These are phyloP conservation scores for Pseudomyrmex cubaensis DNA, from an alignment of 1,140 invertebrate genomes.

Conservation along the genomic window DNA sequence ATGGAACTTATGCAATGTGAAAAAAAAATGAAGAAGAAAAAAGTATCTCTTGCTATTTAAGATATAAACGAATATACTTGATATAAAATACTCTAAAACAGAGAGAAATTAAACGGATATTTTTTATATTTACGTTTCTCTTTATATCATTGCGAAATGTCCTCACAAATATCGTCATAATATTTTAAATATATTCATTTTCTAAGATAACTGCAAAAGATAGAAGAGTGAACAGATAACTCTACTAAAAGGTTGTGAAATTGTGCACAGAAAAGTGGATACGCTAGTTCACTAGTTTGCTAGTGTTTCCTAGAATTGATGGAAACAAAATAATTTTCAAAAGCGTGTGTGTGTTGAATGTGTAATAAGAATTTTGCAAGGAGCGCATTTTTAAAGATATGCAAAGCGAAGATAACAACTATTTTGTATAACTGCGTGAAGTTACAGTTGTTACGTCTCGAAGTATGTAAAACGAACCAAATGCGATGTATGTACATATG, in stretches of 20 bases:
- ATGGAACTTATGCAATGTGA: not conserved
- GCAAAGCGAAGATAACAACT: not conserved
- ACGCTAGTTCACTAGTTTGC: too few species aligned
- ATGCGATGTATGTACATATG: constrained; percentile 40
- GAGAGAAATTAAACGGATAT: not conserved
- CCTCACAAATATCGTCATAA: not conserved
- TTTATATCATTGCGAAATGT: not conserved
- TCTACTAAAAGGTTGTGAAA: too few species aligned
- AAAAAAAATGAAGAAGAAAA: not conserved
- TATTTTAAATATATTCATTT: not conserved
- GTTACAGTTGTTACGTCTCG: not conserved
- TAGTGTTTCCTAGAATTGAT: too few species aligned
- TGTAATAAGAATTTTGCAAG: not conserved
- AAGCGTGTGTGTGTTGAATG: too few species aligned
- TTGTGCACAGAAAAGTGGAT: too few species aligned
- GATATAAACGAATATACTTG: constrained; percentile 21
- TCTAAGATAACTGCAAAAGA: too few species aligned
- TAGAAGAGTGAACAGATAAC: too few species aligned
- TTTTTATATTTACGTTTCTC: constrained; percentile 2
- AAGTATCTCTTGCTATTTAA: constrained; percentile 16
- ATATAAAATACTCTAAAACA: constrained; percentile 3
- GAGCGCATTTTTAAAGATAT: not conserved
- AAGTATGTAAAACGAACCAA: not conserved
- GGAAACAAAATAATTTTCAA: too few species aligned
- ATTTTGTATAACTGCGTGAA: not conserved